Conservation (phyloP, 2,888 invertebrate genomes). For the Anthrax anthrax region DNA sequence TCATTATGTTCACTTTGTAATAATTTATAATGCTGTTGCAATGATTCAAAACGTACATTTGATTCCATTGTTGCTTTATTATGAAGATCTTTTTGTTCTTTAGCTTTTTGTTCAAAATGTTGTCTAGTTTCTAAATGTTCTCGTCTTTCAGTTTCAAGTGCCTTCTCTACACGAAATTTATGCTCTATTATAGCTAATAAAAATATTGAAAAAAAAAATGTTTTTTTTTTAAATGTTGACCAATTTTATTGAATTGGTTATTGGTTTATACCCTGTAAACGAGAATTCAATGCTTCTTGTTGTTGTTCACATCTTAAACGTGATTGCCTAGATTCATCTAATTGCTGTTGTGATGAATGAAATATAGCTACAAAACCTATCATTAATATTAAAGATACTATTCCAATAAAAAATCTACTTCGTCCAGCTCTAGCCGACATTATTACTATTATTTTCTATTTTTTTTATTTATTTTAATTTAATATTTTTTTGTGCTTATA, state of each 20-base stretch:
- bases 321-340: slow-evolving; percentile 40
- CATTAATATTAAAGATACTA: slow-evolving; percentile 38
- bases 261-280: slow-evolving; percentile 40
- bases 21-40: slow-evolving; percentile 41
- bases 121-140: slow-evolving; percentile 39
- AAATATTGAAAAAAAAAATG: slow-evolving; percentile 7
- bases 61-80: slow-evolving; percentile 38
- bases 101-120: slow-evolving; percentile 36
- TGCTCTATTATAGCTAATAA: slow-evolving; percentile 42
- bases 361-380: slow-evolving; percentile 43
- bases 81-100: slow-evolving; percentile 36
- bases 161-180: slow-evolving; percentile 42
- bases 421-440: slow-evolving; percentile 39
- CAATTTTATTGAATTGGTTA: neutral
- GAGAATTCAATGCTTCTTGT: slow-evolving; percentile 42
- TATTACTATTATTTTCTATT: neutral
- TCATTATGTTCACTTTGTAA: slow-evolving; percentile 39
- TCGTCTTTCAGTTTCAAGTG: slow-evolving; percentile 39
- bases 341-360: slow-evolving; percentile 42
- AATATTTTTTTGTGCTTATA: no score
- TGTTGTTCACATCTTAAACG: slow-evolving; percentile 41
- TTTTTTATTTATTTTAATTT: neutral
- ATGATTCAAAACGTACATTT: slow-evolving; percentile 38
- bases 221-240: neutral
- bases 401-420: slow-evolving; percentile 40